These are phyloP conservation scores for Zele albiditarsus DNA, from an alignment of 2,888 invertebrate species.

Conservation along the genomic window DNA sequence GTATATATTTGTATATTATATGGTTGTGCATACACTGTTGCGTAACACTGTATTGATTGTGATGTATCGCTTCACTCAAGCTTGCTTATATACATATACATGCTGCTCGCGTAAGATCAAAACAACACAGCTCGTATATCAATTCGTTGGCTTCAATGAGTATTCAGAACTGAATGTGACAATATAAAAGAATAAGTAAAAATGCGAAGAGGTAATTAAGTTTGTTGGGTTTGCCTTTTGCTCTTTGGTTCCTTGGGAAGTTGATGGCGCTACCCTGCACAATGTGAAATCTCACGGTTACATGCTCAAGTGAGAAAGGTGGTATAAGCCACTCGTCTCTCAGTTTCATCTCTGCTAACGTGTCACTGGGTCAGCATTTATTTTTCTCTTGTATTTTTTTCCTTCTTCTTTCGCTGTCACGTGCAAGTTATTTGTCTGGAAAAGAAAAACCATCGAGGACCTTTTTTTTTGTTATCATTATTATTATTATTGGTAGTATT, in stretches of 20 bases:
- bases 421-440: not conserved
- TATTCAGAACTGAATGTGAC: not conserved
- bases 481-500: not conserved
- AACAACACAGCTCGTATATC: not conserved
- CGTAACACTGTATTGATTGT: not conserved
- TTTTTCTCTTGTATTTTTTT: not conserved
- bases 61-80: not conserved
- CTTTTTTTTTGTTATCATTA: not conserved
- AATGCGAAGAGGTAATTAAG: not conserved
- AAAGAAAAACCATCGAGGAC: not conserved
- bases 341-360: constrained; percentile 2
- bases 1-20: too few species aligned
- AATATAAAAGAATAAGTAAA: not conserved
- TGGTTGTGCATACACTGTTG: not conserved
- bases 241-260: not conserved
- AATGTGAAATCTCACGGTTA: not conserved
- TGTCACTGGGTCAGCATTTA: constrained; percentile 27
- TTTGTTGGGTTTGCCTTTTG: not conserved
- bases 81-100: not conserved
- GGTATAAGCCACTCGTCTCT: not conserved
- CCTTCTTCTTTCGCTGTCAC: constrained; percentile 2
- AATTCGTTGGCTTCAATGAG: not conserved
- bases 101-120: not conserved
- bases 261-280: not conserved
- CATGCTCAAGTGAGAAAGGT: constrained; percentile 10